Evolutionary conservation across 2,797 vertebrate genomes (phyloP).

Genomic region (Periophthalmus magnuspinnatus): DNA sequence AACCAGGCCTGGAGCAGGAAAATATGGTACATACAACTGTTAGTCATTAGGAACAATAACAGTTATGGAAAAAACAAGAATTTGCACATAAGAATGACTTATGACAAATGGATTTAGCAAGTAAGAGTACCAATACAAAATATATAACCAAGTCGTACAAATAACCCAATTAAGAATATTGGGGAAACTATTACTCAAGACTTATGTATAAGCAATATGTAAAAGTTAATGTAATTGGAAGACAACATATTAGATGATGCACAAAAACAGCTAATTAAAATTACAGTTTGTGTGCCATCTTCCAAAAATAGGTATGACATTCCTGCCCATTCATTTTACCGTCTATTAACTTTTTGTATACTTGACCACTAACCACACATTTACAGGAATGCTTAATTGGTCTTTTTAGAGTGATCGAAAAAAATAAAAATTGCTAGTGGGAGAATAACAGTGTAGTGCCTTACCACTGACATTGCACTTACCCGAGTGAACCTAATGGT

Average conservation of each 20-base stretch:
- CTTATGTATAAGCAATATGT: neutral
- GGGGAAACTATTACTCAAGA: too few relatives aligned
- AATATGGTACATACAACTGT: slow-evolving; percentile 4
- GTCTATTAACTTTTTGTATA: neutral
- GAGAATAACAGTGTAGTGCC: too few relatives aligned
- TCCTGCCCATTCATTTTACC: neutral
- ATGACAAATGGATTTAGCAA: neutral
- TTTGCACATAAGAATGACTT: neutral
- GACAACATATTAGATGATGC: neutral
- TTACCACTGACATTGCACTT: neutral
- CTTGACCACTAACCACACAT: neutral
- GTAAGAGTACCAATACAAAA: neutral
- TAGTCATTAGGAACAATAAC: slow-evolving; percentile 14
- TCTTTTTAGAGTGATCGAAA: too few relatives aligned
- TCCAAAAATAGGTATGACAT: too few relatives aligned
- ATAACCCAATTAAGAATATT: too few relatives aligned
- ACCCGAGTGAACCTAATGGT: slow-evolving; percentile 95
- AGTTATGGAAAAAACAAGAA: slow-evolving; percentile 17
- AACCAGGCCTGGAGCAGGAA: slow-evolving; percentile 83
- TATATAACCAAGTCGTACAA: too few relatives aligned
- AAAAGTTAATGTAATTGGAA: neutral
- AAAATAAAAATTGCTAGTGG: too few relatives aligned
- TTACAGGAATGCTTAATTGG: too few relatives aligned
- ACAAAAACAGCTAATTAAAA: too few relatives aligned
- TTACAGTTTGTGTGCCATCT: too few relatives aligned